Evolutionary conservation across 2,888 invertebrate species (phyloP), one percentile per base, ranked within the genome.

Genomic region (Caradrina clavipalpis): DNA sequence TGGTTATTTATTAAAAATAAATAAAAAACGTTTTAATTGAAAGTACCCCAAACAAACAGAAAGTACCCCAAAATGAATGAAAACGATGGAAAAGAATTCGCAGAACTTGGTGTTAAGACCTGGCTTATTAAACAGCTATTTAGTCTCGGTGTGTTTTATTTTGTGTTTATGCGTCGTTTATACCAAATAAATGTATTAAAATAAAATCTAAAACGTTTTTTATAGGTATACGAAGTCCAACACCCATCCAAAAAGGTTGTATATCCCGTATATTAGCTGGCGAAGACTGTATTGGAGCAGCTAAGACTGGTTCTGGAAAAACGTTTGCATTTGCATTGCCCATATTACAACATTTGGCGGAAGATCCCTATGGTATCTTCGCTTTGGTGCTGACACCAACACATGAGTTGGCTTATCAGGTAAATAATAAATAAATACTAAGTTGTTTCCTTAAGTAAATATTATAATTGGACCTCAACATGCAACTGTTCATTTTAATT

Each of bases 291-390:
- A 98, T 99, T 76, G 99, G 99, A 11, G 99, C 99, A 84, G 99
- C 99, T 0, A 99, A 99, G 93, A 99, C 99, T 11, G 99, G 99
- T 17, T 99, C 99, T 67, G 99, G 99, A 2, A 99, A 99, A 96
- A 99, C 99, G 0, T 97, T 99, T 87, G 99, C 99, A 0, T 99
- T 99, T 96, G 99, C 99, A 0, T 92, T 99, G 64, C 99, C 99
- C 0, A 98, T 99, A 86, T 91, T 99, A 56, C 99, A 99, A 90
- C 97, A 97, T 89, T 95, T 99, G 39, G 98, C 98, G 70, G 98
- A 99, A 89, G 99, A 99, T 93, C 99, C 99, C 0, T 99, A 98
- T 91, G 99, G 99, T 66, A 99, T 99, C 90, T 99, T 98, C 96
- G 99, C 99, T 2, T 96, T 99, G 39, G 96, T 99, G 26, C 94